Percentiles rank a stretch among this genome's conserved stretches.
Evolutionary conservation across 2,888 invertebrate genomes (phyloP).

Genomic region (Ochropacha duplaris): DNA sequence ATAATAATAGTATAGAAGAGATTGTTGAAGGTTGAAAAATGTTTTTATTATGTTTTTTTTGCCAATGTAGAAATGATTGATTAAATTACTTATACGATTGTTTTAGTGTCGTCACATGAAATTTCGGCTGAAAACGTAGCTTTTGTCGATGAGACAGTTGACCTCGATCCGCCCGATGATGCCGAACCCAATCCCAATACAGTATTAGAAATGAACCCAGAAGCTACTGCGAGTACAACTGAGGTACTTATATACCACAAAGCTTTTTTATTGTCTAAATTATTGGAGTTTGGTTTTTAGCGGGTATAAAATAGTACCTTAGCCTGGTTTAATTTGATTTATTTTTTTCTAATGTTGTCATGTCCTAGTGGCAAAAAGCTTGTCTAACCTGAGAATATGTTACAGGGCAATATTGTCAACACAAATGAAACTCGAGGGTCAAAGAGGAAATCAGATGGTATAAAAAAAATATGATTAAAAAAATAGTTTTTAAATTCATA

Average conservation of each 20-base stretch:
- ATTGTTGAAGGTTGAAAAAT: not conserved
- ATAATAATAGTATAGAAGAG: not conserved
- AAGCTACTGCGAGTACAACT: not conserved
- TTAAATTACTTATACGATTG: not conserved
- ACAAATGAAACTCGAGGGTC: conserved; percentile 25
- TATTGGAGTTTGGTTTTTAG: not conserved
- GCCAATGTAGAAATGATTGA: not conserved
- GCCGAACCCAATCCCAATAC: not conserved
- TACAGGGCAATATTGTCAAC: conserved; percentile 12
- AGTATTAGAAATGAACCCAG: not conserved
- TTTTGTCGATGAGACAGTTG: not conserved
- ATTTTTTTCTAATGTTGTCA: no score
- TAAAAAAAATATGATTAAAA: conserved; percentile 13
- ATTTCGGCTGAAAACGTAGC: not conserved
- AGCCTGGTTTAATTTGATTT: no score
- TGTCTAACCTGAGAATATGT: not conserved
- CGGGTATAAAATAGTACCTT: no score
- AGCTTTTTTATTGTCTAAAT: not conserved
- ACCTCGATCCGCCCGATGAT: not conserved
- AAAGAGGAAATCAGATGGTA: conserved; percentile 51
- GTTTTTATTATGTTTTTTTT: not conserved
- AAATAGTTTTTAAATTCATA: not conserved
- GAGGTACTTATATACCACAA: not conserved
- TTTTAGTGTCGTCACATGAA: not conserved
- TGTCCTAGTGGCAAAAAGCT: no score